Evolutionary conservation across 37 sponge, comb jelly and placozoan genomes (phyloP), one percentile per base, ranked within the genome.

Genomic region (Tethya wilhelma): DNA sequence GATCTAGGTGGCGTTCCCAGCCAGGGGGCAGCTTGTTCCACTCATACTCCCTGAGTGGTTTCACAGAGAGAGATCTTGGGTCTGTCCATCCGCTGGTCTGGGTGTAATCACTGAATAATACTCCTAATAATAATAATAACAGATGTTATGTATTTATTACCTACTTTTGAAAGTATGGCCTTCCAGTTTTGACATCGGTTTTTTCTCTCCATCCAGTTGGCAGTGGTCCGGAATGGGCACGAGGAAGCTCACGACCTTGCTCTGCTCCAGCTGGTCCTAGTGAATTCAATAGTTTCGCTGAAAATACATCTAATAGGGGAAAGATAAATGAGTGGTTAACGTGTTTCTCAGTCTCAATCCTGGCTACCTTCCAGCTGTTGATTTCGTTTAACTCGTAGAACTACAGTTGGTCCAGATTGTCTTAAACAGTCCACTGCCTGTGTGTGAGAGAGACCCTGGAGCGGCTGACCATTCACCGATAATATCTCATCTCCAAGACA

Each of bases 71-170:
- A 9, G 75, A 59, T 0, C 79, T 58, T 31, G 93, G 93, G 71
- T 93, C 83, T 38, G 59, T 81, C 93, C 93, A 93, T 9, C 86
- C 81, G 11, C 80, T 62, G 2, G 83, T 85, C 32, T 75, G 33
- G 33, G 89, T 88, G 56, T 74, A 85, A 62, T 88, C 83, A 77
- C 93, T 93, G 69, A n/a, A n/a, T n/a, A n/a, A n/a, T n/a, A n/a
- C n/a, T n/a, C n/a, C n/a, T n/a, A n/a, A n/a, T n/a, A n/a, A n/a
- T n/a, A n/a, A n/a, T n/a, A n/a, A n/a, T n/a, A 44, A 22, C 22
- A 56, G 29, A 70, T 56, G 3, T 2, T 2, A 31, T 32, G 2
- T 56, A 31, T 3, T 6, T 17, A 12, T 20, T 30, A 0, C 77
- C 73, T 60, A 91, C 91, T 86, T 86, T 72, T 91, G 87, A 81